phyloP scores from a whole-genome alignment of 2,888 invertebrate genomes.

The Piscicola geometra region DNA sequence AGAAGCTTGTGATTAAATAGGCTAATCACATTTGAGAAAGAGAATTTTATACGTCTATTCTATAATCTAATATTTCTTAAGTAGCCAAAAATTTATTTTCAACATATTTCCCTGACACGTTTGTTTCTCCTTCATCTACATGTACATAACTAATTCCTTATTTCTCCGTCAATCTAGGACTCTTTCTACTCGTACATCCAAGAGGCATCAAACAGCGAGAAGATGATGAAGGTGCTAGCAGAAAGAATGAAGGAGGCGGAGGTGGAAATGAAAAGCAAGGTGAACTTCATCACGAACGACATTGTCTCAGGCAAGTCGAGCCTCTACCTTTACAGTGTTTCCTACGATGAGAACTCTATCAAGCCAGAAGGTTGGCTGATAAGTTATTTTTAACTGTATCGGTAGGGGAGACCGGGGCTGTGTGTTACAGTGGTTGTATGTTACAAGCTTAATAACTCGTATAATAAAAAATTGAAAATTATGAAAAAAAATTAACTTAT shows the following conservation, averaged over 20 bases:
- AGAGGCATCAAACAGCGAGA: constrained; percentile 9
- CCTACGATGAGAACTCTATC: constrained; percentile 4
- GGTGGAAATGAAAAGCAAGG: constrained; percentile 26
- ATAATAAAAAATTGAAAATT: no score
- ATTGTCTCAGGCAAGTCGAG: constrained; percentile 33
- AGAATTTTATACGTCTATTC: no score
- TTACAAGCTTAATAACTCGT: no score
- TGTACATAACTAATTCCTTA: no score
- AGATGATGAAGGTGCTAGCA: constrained; percentile 18
- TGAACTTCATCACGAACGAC: constrained; percentile 30
- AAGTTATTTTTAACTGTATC: no score
- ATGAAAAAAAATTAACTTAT: no score
- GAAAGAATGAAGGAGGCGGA: constrained; percentile 31
- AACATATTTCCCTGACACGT: not conserved
- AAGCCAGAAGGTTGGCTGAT: constrained; percentile 9
- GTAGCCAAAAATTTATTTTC: no score
- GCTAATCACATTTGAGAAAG: no score
- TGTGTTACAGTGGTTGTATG: no score
- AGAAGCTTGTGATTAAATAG: no score
- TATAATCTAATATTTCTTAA: no score
- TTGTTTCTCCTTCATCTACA: not conserved
- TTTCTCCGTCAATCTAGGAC: not conserved
- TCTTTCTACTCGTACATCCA: constrained; percentile 30
- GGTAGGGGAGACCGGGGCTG: no score
- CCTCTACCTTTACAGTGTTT: constrained; percentile 25